phyloP scores from a whole-genome alignment of 2,888 invertebrate genomes.

The Temnothorax rugatulus region DNA sequence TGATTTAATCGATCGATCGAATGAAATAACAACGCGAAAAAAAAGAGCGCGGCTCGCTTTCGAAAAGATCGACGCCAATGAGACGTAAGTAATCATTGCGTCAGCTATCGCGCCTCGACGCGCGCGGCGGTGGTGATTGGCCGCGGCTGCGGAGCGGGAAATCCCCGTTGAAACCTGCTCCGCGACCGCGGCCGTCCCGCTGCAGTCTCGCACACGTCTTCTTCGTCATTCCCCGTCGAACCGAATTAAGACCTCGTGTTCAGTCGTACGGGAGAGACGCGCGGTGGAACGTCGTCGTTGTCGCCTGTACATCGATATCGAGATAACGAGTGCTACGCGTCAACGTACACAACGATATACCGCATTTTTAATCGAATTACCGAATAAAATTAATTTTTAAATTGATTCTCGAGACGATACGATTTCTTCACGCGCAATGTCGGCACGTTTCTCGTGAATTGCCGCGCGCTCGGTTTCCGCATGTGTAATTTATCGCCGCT shows the following conservation, averaged over 20 bases:
- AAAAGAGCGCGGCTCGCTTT: not conserved
- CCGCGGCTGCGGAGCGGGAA: conserved; percentile 78
- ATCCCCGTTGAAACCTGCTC: conserved; percentile 80
- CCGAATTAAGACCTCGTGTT: not conserved
- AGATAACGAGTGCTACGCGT: not conserved
- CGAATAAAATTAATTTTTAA: too few relatives aligned
- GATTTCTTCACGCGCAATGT: not conserved
- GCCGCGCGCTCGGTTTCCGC: not conserved
- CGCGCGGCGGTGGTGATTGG: conserved; percentile 75
- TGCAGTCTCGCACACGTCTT: conserved; percentile 21
- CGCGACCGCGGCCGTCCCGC: conserved; percentile 47
- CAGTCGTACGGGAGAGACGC: not conserved
- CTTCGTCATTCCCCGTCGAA: conserved; percentile 35
- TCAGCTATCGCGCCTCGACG: conserved; percentile 64
- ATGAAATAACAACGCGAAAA: not conserved
- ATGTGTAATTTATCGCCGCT: not conserved
- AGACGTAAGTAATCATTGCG: conserved; percentile 69
- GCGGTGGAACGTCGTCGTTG: not conserved
- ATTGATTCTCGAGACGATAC: not conserved
- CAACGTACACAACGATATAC: too few relatives aligned
- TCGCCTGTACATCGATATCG: not conserved
- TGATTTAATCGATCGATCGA: not conserved
- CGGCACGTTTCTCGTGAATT: conserved; percentile 2
- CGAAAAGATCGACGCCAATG: conserved; percentile 70
- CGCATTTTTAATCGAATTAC: too few relatives aligned